phyloP scores from a whole-genome alignment of 2,797 vertebrate genomes.

The Anableps anableps region DNA sequence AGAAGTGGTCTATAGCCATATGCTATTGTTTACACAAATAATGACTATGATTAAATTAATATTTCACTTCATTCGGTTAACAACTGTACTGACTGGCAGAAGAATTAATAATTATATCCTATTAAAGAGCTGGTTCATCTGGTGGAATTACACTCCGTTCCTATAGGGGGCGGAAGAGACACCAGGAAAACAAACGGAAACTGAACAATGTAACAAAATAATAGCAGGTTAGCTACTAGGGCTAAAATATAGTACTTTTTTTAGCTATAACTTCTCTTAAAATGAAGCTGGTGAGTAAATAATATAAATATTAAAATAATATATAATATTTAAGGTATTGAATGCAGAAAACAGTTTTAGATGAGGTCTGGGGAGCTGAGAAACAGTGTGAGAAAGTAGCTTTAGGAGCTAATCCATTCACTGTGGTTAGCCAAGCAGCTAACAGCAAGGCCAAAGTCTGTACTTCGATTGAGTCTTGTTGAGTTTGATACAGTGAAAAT shows the following conservation, averaged over 20 bases:
- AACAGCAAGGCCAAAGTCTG: background rate
- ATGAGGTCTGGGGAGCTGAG: background rate
- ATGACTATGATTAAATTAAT: background rate
- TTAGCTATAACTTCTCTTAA: background rate
- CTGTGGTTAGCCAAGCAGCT: background rate
- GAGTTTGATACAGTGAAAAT: background rate
- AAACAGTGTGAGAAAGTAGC: background rate
- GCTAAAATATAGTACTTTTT: background rate
- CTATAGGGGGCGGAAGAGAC: constrained; percentile 43
- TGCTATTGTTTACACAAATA: no score
- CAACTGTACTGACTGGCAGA: background rate
- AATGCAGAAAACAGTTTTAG: no score
- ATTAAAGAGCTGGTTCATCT: background rate
- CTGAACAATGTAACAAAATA: background rate
- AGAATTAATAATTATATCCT: background rate
- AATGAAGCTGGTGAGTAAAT: constrained; percentile 82
- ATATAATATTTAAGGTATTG: background rate
- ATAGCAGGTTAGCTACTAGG: constrained; percentile 19
- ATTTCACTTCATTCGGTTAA: background rate
- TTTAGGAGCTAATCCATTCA: background rate
- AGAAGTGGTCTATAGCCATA: background rate
- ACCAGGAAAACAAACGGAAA: background rate
- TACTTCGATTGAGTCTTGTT: no score
- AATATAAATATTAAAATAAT: constrained; percentile 6
- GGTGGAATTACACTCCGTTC: constrained; percentile 3